Percentiles rank a stretch among this genome's conserved stretches.
Conservation (phyloP, 1,140 invertebrate genomes). For the Hetaerina americana region DNA sequence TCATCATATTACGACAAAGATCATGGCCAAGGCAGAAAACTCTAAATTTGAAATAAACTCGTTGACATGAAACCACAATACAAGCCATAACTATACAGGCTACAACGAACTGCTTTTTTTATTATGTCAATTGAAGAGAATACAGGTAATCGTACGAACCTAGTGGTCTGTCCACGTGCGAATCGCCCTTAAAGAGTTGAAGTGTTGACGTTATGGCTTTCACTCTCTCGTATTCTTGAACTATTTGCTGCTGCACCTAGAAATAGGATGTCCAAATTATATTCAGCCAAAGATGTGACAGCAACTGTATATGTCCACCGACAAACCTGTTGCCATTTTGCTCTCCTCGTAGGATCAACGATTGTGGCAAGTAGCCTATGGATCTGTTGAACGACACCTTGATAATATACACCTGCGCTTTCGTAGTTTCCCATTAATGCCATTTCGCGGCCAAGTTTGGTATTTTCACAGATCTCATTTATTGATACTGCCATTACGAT, state of each 20-base stretch:
- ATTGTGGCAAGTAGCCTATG: slow-evolving; percentile 69
- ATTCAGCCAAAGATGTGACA: slow-evolving; percentile 1
- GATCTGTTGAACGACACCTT: slow-evolving; percentile 83
- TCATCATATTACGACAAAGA: no score
- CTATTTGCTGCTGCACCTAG: slow-evolving; percentile 80
- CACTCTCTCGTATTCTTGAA: slow-evolving; percentile 79
- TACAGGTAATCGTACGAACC: no score
- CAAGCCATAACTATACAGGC: no score
- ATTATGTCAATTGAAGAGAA: no score
- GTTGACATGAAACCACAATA: no score
- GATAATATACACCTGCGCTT: slow-evolving; percentile 86
- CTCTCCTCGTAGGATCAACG: slow-evolving; percentile 61
- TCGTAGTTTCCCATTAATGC: slow-evolving; percentile 92
- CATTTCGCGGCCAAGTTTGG: slow-evolving; percentile 86
- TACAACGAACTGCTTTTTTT: no score
- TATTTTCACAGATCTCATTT: slow-evolving; percentile 82
- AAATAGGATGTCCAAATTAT: slow-evolving; percentile 17
- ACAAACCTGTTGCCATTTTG: slow-evolving; percentile 77
- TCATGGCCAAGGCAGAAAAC: no score
- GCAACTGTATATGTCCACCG: neutral
- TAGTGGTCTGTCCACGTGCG: slow-evolving; percentile 34
- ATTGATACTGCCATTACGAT: slow-evolving; percentile 60
- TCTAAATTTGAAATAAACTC: no score
- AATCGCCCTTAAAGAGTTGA: slow-evolving; percentile 44
- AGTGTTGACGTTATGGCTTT: slow-evolving; percentile 65